Evolutionary conservation across 2,888 invertebrate genomes (phyloP), one percentile per base, ranked within the genome.

Genomic region (Helleia helle): DNA sequence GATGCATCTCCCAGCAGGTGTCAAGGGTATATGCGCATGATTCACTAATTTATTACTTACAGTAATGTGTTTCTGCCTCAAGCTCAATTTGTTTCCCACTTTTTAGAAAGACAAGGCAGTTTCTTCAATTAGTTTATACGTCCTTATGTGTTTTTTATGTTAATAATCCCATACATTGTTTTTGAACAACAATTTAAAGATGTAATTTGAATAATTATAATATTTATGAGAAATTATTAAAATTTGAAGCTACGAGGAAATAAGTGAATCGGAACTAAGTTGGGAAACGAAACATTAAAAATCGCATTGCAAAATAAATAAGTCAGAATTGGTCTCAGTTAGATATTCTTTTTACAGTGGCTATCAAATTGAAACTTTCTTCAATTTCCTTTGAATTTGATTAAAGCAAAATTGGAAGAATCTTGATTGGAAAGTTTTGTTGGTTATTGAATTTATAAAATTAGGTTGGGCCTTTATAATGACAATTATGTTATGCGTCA

Each of bases 21-120:
- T 51, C 65, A 47, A 47, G 46, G 50, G 48, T 50, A 44, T 43
- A 50, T 51, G 54, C 58, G 54, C 61, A 59, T 63, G 62, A 64
- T 68, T 67, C 59, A 59, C 53, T 65, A 72, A 79, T 79, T 76
- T 80, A 79, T 77, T 62, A 58, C 55, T 56, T 57, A 62, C 60
- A 62, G 59, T 67, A 60, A 70, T 69, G 58, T 62, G 59, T 65
- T 47, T 45, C n/a, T 49, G 44, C 40, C 44, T 44, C 41, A 17
- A 44, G 34, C 48, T 48, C 50, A 47, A 50, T 49, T 49, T 48
- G 48, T 50, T 47, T 46, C 31, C 18, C 31, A 31, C 31, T 31
- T 31, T 31, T 22, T 22, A 22, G 8, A 22, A 22, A 22, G 22
- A 22, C 8, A 22, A 31, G 17, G n/a, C n/a, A 17, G 9, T 9